Evolutionary conservation across 2,797 vertebrate species (phyloP).

Genomic region (Semaprochilodus insignis): DNA sequence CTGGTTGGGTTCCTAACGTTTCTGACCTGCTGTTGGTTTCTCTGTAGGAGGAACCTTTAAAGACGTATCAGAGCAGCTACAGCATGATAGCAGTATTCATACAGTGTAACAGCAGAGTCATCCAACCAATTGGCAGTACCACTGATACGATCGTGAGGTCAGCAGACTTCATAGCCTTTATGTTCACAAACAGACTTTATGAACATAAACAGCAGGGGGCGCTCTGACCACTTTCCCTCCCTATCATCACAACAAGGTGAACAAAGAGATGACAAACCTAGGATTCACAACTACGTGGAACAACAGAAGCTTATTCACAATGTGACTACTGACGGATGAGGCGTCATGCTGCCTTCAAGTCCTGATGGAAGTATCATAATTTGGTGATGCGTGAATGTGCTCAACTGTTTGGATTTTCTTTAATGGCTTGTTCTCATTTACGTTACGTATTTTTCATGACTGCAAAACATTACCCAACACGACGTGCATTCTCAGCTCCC

Average conservation of each 20-base stretch:
- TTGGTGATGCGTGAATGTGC: too few species aligned
- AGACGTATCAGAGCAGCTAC: not conserved
- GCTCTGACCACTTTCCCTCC: not conserved
- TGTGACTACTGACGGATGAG: conserved; percentile 5
- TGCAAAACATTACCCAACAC: too few species aligned
- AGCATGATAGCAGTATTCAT: not conserved
- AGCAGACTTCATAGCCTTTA: not conserved
- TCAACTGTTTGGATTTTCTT: too few species aligned
- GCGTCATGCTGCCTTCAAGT: not conserved
- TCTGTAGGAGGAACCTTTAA: not conserved
- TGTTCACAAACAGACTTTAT: too few species aligned
- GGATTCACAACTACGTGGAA: conserved; percentile 1
- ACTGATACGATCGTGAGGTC: too few species aligned
- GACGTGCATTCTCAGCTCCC: too few species aligned
- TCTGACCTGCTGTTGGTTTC: not conserved
- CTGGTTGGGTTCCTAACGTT: not conserved
- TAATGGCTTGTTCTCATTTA: too few species aligned
- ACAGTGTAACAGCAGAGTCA: not conserved
- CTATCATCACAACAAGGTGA: not conserved
- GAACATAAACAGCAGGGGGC: conserved; percentile 5
- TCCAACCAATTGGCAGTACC: too few species aligned
- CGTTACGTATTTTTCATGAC: too few species aligned
- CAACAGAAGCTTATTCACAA: conserved; percentile 6
- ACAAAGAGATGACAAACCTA: not conserved
- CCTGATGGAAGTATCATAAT: too few species aligned